A percentile compares a stretch with the other conserved stretches of the same genome.
phyloP scores from a whole-genome alignment of 2,113 vertebrate genomes.

The Coracopsis vasa region DNA sequence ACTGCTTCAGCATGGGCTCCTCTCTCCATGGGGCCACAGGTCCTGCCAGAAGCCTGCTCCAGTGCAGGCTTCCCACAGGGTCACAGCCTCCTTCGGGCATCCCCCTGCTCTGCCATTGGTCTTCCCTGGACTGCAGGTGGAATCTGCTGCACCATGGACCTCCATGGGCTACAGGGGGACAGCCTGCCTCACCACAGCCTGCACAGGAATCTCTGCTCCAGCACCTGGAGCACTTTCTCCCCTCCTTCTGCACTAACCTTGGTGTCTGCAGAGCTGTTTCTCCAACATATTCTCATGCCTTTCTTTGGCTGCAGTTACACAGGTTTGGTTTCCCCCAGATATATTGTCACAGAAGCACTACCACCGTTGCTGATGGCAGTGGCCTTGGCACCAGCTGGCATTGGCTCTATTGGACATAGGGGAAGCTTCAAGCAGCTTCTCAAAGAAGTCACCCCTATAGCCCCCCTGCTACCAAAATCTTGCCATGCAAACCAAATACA shows the following conservation, averaged over 20 bases:
- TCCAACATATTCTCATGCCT: not conserved
- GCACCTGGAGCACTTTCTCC: not conserved
- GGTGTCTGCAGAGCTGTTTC: not conserved
- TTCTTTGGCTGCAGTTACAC: not conserved
- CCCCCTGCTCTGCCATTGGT: fast-evolving
- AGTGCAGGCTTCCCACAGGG: not conserved
- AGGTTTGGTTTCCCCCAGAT: not conserved
- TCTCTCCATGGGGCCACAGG: not conserved
- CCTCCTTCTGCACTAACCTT: not conserved
- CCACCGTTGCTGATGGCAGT: not conserved
- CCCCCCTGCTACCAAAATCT: not conserved
- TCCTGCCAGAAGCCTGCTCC: not conserved
- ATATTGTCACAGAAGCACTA: not conserved
- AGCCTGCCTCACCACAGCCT: not conserved
- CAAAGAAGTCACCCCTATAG: not conserved
- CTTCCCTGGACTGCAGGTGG: not conserved
- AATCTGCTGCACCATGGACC: not conserved
- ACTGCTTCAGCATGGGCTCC: not conserved
- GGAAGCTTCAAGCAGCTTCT: not conserved
- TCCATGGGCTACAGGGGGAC: not conserved
- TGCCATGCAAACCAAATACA: not conserved
- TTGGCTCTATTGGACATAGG: not conserved
- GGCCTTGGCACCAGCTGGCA: not conserved
- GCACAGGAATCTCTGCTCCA: not conserved
- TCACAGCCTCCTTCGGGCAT: not conserved